Evolutionary conservation across 2,888 invertebrate genomes (phyloP).

Genomic region (Brenthis hecate): DNA sequence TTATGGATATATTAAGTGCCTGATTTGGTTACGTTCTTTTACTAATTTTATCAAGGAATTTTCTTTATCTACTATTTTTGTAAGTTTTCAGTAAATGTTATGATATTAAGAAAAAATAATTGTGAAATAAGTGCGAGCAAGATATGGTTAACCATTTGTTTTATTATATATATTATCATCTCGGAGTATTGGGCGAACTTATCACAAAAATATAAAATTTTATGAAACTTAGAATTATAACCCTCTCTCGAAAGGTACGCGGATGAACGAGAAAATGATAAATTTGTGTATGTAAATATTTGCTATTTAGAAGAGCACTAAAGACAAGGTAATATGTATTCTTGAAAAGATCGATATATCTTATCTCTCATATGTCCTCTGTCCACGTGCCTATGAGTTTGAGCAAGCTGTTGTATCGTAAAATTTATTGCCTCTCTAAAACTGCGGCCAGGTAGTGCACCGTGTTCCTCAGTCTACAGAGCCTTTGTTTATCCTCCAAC

Average conservation of each 20-base stretch:
- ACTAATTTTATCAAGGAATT: too few relatives aligned
- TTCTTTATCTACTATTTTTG: not conserved
- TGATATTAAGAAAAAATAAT: not conserved
- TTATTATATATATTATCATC: too few relatives aligned
- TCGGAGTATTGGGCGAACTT: too few relatives aligned
- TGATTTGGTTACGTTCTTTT: too few relatives aligned
- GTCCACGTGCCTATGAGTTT: slow-evolving; percentile 34
- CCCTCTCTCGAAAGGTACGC: too few relatives aligned
- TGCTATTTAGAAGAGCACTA: not conserved
- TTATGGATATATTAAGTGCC: too few relatives aligned
- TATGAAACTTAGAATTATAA: too few relatives aligned
- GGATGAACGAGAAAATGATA: not conserved
- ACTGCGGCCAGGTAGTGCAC: slow-evolving; percentile 32
- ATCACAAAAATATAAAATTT: too few relatives aligned
- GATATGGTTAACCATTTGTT: too few relatives aligned
- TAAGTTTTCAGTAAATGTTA: not conserved
- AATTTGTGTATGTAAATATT: not conserved
- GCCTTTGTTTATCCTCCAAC: slow-evolving; percentile 32
- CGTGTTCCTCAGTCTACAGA: slow-evolving; percentile 28
- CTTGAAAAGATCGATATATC: slow-evolving; percentile 17
- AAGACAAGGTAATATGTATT: slow-evolving; percentile 15
- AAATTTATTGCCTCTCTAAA: slow-evolving; percentile 37
- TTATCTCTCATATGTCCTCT: slow-evolving; percentile 25
- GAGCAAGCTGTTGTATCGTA: slow-evolving; percentile 23
- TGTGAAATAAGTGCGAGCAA: too few relatives aligned